These are phyloP conservation scores for Gopherus evgoodei DNA, from an alignment of 2,113 vertebrate species.

Conservation along the genomic window DNA sequence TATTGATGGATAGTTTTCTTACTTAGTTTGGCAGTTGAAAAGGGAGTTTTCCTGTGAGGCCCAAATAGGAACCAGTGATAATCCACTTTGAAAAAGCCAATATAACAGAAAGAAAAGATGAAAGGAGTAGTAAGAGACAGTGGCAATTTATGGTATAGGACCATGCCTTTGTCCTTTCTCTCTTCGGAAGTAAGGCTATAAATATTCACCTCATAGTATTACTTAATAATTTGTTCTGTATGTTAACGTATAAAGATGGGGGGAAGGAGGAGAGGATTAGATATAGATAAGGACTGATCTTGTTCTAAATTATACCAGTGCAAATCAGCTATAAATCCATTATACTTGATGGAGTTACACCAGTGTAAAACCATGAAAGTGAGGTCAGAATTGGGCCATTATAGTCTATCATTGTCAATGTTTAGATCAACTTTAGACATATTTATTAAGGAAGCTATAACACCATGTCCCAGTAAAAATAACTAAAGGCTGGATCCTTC, in stretches of 20 bases:
- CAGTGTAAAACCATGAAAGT: not conserved
- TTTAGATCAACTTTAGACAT: not conserved
- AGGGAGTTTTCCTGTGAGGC: not conserved
- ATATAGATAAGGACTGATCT: not conserved
- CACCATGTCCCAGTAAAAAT: not conserved
- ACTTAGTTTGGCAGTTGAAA: not conserved
- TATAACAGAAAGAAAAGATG: not conserved
- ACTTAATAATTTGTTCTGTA: not conserved
- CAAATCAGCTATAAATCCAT: not conserved
- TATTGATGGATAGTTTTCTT: not conserved
- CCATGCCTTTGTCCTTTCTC: not conserved
- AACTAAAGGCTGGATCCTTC: not conserved
- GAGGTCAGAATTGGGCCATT: not conserved
- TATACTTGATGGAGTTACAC: not conserved
- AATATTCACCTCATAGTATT: not conserved
- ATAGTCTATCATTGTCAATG: not conserved
- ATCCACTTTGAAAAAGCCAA: constrained; percentile 5
- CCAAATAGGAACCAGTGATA: not conserved
- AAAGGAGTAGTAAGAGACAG: not conserved
- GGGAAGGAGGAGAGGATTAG: not conserved
- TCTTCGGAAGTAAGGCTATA: not conserved
- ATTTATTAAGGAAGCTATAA: not conserved
- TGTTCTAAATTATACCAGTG: not conserved
- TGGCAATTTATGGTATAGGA: not conserved
- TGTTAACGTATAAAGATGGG: not conserved